These are phyloP conservation scores for Nibea albiflora DNA, from an alignment of 2,113 vertebrate genomes.

Conservation along the genomic window DNA sequence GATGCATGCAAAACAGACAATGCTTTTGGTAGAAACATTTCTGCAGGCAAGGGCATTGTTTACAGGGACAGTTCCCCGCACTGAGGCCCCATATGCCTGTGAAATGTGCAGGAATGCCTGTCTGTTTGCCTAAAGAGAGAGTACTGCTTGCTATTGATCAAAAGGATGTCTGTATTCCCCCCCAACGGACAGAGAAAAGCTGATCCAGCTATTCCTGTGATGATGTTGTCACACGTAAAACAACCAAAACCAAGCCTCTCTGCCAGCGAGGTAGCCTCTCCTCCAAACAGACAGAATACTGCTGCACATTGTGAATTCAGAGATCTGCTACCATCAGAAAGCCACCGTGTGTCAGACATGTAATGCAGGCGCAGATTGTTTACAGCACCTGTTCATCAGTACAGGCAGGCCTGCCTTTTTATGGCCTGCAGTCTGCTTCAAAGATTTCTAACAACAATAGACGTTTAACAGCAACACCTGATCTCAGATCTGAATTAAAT, in stretches of 20 bases:
- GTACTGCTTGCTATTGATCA: slow-evolving; percentile 30
- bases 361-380: slow-evolving; percentile 18
- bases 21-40: slow-evolving; percentile 28
- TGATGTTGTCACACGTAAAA: slow-evolving; percentile 39
- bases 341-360: slow-evolving; percentile 1
- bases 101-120: slow-evolving; percentile 59
- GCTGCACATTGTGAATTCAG: not conserved
- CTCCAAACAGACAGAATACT: not conserved
- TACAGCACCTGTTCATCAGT: slow-evolving; percentile 67
- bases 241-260: not conserved
- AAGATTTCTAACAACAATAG: not conserved
- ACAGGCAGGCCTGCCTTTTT: slow-evolving; percentile 32
- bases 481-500: not conserved
- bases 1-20: not conserved
- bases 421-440: not conserved
- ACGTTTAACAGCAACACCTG: no score
- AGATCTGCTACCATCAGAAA: slow-evolving; percentile 5
- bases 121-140: slow-evolving; percentile 24
- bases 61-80: not conserved
- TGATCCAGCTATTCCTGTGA: slow-evolving; percentile 51
- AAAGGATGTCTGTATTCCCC: slow-evolving; percentile 16
- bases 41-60: slow-evolving; percentile 44
- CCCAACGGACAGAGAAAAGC: slow-evolving; percentile 26
- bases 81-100: slow-evolving; percentile 56
- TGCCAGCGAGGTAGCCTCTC: not conserved